These are phyloP conservation scores for Bryconaethiops microstoma DNA, from an alignment of 2,797 vertebrate species.

Conservation along the genomic window DNA sequence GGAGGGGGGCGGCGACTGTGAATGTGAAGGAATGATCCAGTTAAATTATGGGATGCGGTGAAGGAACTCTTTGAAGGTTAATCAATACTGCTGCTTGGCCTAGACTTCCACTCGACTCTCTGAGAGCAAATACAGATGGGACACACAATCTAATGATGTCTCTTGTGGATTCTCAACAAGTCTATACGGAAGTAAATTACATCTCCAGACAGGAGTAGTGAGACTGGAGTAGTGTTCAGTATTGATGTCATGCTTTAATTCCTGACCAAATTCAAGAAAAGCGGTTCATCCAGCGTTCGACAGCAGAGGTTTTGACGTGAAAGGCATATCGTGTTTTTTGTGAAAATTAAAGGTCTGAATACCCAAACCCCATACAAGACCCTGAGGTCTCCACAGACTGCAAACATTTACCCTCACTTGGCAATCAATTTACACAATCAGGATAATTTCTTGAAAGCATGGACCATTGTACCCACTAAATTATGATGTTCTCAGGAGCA, in stretches of 20 bases:
- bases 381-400: neutral
- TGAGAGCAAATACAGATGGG: conserved; percentile 44
- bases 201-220: neutral
- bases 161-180: conserved; percentile 57
- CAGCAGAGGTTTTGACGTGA: neutral
- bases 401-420: conserved; percentile 1
- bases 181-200: conserved; percentile 43
- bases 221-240: neutral
- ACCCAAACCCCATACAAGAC: neutral
- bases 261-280: neutral
- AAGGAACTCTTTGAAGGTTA: conserved; percentile 49
- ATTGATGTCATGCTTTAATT: conserved; percentile 11
- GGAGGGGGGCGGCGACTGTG: conserved; percentile 29
- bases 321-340: neutral
- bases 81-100: conserved; percentile 65
- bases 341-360: neutral
- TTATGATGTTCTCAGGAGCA: neutral
- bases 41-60: conserved; percentile 47
- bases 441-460: conserved; percentile 2
- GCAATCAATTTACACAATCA: neutral
- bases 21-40: conserved; percentile 43
- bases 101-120: conserved; percentile 31
- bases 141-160: conserved; percentile 60
- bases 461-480: neutral
- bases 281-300: neutral